phyloP scores from a whole-genome alignment of 2,888 invertebrate genomes.

The Tenthredo mesomela region DNA sequence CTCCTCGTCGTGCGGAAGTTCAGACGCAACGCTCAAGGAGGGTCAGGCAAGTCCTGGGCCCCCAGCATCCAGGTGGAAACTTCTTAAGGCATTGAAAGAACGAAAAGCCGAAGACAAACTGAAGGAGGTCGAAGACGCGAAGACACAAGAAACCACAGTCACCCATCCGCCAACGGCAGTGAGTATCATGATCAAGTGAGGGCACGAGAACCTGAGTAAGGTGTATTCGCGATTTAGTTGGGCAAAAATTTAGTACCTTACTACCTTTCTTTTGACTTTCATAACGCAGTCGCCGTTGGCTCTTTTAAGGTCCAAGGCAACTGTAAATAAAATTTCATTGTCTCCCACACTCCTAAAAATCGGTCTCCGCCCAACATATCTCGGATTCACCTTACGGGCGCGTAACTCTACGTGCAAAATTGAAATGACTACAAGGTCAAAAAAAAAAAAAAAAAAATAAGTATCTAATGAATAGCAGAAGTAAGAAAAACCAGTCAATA shows the following conservation, averaged over 20 bases:
- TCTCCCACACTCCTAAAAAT: background rate
- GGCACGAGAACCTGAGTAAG: constrained; percentile 74
- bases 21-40: constrained; percentile 74
- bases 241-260: constrained; percentile 42
- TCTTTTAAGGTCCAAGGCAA: background rate
- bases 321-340: background rate
- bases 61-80: constrained; percentile 93
- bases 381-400: constrained; percentile 11
- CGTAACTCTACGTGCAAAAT: background rate
- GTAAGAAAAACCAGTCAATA: constrained; percentile 43
- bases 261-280: background rate
- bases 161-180: constrained; percentile 73
- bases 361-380: constrained; percentile 13
- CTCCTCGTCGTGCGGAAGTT: constrained; percentile 73
- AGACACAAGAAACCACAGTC: constrained; percentile 64
- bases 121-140: constrained; percentile 78
- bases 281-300: background rate
- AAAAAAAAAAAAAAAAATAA: background rate
- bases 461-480: background rate
- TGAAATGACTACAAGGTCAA: constrained; percentile 3
- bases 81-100: constrained; percentile 93
- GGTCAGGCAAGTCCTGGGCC: constrained; percentile 79
- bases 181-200: constrained; percentile 77
- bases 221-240: constrained; percentile 73
- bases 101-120: constrained; percentile 93